phyloP scores from a whole-genome alignment of 2,113 vertebrate species.

The Brienomyrus brachyistius region DNA sequence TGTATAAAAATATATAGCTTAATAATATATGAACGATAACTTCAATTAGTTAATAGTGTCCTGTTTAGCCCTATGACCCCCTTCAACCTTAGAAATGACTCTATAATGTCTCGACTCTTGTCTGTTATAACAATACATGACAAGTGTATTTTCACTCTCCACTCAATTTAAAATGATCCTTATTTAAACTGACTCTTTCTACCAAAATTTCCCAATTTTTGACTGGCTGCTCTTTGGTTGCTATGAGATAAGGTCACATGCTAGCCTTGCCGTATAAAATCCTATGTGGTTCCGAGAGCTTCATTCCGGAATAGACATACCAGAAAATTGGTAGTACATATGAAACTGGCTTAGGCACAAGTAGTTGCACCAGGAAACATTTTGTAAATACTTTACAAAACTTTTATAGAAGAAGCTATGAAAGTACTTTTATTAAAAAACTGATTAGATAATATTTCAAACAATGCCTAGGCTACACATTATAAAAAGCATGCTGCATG shows the following conservation, averaged over 20 bases:
- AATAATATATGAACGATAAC: not conserved
- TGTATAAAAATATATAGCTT: not conserved
- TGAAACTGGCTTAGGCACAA: not conserved
- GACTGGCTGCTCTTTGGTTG: not conserved
- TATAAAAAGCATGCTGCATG: not conserved
- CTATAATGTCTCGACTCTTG: not conserved
- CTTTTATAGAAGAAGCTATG: not conserved
- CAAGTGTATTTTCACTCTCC: constrained; percentile 8
- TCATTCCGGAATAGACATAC: not conserved
- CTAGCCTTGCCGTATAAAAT: not conserved
- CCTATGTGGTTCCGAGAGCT: not conserved
- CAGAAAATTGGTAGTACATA: not conserved
- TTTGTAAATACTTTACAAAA: not conserved
- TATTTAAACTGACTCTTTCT: constrained; percentile 9
- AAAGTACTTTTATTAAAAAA: not conserved
- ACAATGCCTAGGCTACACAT: not conserved
- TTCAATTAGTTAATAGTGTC: not conserved
- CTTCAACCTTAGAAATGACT: not conserved
- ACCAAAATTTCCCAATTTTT: constrained; percentile 2
- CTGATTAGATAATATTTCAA: not conserved
- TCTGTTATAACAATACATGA: constrained; percentile 10
- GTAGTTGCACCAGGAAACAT: not conserved
- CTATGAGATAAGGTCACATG: constrained; percentile 2
- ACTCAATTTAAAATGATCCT: constrained; percentile 10
- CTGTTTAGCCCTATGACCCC: not conserved